Conservation (phyloP, 2,113 vertebrate genomes). For the Gadus chalcogrammus region DNA sequence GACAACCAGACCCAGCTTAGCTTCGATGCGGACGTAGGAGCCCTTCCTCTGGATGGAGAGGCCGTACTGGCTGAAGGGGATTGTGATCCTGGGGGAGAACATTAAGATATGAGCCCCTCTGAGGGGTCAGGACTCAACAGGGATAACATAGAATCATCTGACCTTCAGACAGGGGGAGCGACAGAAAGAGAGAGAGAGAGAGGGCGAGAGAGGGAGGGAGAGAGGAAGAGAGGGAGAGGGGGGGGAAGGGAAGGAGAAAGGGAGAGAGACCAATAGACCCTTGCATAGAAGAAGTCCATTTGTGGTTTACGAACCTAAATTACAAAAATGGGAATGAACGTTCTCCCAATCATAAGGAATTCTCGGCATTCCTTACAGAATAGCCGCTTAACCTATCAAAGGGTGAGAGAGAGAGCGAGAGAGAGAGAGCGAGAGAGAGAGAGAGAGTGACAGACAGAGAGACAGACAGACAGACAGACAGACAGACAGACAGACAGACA, state of each 20-base stretch:
- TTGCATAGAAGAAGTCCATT: too few species aligned
- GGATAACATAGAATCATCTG: too few species aligned
- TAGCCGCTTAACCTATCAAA: conserved; percentile 70
- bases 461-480: too few species aligned
- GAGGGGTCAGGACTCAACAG: not conserved
- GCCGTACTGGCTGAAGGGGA: conserved; percentile 74
- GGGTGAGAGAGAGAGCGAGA: conserved; percentile 13
- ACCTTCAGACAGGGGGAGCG: too few species aligned
- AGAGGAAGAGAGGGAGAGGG: too few species aligned
- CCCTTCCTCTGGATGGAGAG: conserved; percentile 68
- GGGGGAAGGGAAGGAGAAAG: too few species aligned
- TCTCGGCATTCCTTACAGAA: conserved; percentile 80
- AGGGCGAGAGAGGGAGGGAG: too few species aligned
- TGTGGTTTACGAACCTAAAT: too few species aligned
- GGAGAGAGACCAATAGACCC: too few species aligned
- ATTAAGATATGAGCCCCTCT: not conserved
- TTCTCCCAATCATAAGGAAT: conserved; percentile 80
- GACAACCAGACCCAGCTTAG: conserved; percentile 75
- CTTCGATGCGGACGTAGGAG: conserved; percentile 74
- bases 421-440: conserved; percentile 4
- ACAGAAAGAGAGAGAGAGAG: too few species aligned
- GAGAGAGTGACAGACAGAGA: too few species aligned
- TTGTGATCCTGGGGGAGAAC: conserved; percentile 57
- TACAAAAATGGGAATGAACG: conserved; percentile 43
- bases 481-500: too few species aligned